Conservation (phyloP, 2,113 vertebrate species). For the Nycticebus coucang region DNA sequence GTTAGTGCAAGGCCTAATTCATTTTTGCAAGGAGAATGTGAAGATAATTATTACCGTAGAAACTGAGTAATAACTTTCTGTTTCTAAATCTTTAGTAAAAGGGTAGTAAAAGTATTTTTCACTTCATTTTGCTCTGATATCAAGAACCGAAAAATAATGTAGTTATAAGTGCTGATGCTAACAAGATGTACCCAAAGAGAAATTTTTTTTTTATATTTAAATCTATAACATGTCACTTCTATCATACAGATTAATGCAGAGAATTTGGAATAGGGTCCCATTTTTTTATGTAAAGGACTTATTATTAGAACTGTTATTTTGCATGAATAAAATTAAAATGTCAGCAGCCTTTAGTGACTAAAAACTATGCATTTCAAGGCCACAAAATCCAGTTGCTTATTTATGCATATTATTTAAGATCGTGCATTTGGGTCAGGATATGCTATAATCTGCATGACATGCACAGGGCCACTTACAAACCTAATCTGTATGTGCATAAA, state of each 20-base stretch:
- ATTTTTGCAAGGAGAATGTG: slow-evolving; percentile 60
- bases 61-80: background rate
- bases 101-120: background rate
- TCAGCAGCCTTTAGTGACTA: background rate
- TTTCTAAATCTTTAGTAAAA: background rate
- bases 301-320: slow-evolving; percentile 40
- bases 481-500: background rate
- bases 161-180: background rate
- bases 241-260: background rate
- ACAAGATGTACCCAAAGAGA: background rate
- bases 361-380: background rate
- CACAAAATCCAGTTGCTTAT: background rate
- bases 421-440: background rate
- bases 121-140: slow-evolving; percentile 48
- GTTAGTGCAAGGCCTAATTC: slow-evolving; percentile 42
- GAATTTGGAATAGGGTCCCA: background rate
- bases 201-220: slow-evolving; percentile 21
- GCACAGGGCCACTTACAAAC: background rate
- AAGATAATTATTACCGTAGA: slow-evolving; percentile 46
- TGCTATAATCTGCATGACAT: background rate
- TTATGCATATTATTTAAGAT: background rate
- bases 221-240: slow-evolving; percentile 21
- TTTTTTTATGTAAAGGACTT: background rate
- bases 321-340: slow-evolving; percentile 25
- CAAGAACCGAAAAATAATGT: background rate